Evolutionary conservation across 2,797 vertebrate genomes (phyloP), one percentile per base, ranked within the genome.

Genomic region (Pangasius macronema): DNA sequence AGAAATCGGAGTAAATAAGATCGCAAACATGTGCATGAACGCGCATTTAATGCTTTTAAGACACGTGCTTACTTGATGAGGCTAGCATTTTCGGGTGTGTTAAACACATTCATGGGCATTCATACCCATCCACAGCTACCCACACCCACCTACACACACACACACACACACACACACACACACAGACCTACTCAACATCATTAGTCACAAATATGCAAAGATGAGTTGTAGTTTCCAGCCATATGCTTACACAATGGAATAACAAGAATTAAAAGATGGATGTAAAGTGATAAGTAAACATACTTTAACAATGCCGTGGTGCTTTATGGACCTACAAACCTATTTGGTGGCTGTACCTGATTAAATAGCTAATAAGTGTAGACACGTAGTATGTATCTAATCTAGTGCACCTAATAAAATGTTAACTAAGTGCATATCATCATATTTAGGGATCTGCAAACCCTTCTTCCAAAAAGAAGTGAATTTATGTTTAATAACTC

Each of bases 1-100:
- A 81, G 51, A 89, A 87, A 73, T 53, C 65, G 61, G 59, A 84
- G 49, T 77, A 51, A 61, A 87, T 83, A 63, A 85, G 9, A 39
- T 13, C 59, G 20, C 36, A 81, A 33, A 87, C 73, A 84, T 72
- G 49, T 53, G 68, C 65, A 87, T 59, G 88, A 70, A 68, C 36
- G 55, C 83, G 16, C 76, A 61, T 9, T 53, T 75, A 63, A 80
- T 70, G 20, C 51, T 20, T 30, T 13, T 33, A 33, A 81, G 14
- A 42, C 75, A 86, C 5, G 10, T 70, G 46, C 11, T 7, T 24
- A 63, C 18, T 51, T 57, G 33, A 77, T 61, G 61, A n/a, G 0
- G 20, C 13, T 8, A 36, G 22, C 30, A 70, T 39, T 36, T 73
- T 53, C 22, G 59, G 33, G 3, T 24, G 22, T 55, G 10, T 84